Conservation (phyloP, 1,140 invertebrate species). For the Telenomus remus region DNA sequence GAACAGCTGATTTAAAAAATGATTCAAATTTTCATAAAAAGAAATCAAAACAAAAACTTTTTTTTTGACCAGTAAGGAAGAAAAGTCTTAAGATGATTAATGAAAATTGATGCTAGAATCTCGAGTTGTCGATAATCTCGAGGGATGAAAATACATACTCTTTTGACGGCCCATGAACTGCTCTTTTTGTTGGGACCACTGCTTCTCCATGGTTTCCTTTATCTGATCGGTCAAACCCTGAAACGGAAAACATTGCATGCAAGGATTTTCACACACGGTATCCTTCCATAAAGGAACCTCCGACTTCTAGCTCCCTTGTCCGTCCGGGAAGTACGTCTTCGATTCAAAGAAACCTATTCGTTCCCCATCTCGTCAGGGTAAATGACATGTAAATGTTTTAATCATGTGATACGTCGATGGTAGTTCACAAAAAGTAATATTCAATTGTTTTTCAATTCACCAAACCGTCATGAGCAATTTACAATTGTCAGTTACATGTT, state of each 20-base stretch:
- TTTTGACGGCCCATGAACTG: slow-evolving; percentile 91
- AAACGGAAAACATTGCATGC: slow-evolving; percentile 71
- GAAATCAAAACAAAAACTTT: too few species aligned
- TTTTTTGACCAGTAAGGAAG: too few species aligned
- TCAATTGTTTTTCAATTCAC: not conserved
- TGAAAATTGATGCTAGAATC: too few species aligned
- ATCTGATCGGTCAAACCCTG: slow-evolving; percentile 88
- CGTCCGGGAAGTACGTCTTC: slow-evolving; percentile 33
- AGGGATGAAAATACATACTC: slow-evolving; percentile 79
- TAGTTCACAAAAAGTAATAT: not conserved
- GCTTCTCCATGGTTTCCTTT: slow-evolving; percentile 89
- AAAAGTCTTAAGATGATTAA: too few species aligned
- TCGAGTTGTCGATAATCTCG: too few species aligned
- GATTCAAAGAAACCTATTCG: slow-evolving; percentile 15
- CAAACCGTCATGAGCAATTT: too few species aligned
- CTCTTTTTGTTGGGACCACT: slow-evolving; percentile 89
- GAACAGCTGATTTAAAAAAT: too few species aligned
- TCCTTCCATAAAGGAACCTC: slow-evolving; percentile 44
- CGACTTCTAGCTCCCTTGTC: slow-evolving; percentile 34
- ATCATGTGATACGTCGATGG: slow-evolving; percentile 4
- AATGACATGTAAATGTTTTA: slow-evolving; percentile 12
- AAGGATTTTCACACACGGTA: slow-evolving; percentile 65
- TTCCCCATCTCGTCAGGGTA: slow-evolving; percentile 18
- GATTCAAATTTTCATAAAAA: too few species aligned
- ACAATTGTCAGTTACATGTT: too few species aligned